Evolutionary conservation across 2,888 invertebrate species (phyloP).

Genomic region (Linhomoeus sp.): DNA sequence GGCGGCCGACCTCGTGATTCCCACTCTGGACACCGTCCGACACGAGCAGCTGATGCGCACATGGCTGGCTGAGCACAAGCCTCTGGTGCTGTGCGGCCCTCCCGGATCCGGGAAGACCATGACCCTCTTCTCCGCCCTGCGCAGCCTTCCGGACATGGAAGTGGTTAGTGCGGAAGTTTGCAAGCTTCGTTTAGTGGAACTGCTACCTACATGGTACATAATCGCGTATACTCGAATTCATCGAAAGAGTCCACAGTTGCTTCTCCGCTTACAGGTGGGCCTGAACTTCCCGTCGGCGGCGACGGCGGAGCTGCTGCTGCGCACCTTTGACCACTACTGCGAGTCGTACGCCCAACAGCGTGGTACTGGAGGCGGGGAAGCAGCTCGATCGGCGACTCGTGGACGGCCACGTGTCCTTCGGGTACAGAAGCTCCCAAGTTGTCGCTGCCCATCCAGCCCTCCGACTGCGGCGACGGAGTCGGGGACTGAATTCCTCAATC

Average conservation of each 20-base stretch:
- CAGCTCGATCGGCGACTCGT: constrained; percentile 73
- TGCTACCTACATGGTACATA: too few species aligned
- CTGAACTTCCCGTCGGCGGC: constrained; percentile 98
- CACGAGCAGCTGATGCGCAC: constrained; percentile 92
- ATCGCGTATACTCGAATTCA: too few species aligned
- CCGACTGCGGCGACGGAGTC: constrained; percentile 94
- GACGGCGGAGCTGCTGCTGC: constrained; percentile 83
- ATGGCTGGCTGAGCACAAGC: constrained; percentile 97
- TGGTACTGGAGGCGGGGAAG: constrained; percentile 79
- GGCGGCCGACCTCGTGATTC: constrained; percentile 91
- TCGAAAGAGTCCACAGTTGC: too few species aligned
- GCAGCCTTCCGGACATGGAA: constrained; percentile 96
- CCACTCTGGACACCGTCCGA: constrained; percentile 91
- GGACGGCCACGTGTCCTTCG: constrained; percentile 97
- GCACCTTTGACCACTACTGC: constrained; percentile 98
- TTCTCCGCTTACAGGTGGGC: constrained; percentile 99
- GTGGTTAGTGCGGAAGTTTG: too few species aligned
- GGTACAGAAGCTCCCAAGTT: constrained; percentile 78
- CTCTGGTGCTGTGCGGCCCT: constrained; percentile 53
- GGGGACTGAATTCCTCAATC: constrained; percentile 31
- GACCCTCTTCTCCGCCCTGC: constrained; percentile 93
- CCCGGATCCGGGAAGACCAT: constrained; percentile 71
- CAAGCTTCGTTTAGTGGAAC: too few species aligned
- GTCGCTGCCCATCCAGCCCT: constrained; percentile 61
- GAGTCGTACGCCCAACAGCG: constrained; percentile 98